Evolutionary conservation across 1,140 invertebrate species (phyloP), one percentile per base, ranked within the genome.

Genomic region (Arion vulgaris): DNA sequence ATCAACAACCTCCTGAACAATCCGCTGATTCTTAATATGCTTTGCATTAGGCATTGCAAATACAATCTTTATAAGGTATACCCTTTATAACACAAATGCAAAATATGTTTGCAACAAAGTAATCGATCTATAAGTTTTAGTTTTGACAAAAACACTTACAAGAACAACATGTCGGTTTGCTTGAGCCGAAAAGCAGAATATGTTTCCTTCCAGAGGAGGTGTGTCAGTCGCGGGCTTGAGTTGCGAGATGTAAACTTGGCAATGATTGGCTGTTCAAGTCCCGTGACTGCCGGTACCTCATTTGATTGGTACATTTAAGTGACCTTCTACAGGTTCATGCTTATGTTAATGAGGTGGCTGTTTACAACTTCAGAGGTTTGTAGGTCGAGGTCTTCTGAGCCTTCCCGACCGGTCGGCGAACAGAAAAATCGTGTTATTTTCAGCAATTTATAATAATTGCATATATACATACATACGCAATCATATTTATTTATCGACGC

Each of bases 1-100:
- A 83, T 90, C 88, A 51, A 85, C 85, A 80, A 88, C 88, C 49
- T 88, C 90, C 23, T 86, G 86, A 23, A 82, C 84, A 62, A 84
- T 72, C 32, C 86, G 86, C 81, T 87, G 87, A 57, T 80, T 85
- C 49, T 86, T 86, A 41, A 85, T 84, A 79, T 90, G 86, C 77
- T 88, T 90, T 71, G 85, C 85, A 80, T 90, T 87, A n/a, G 90
- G 90, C 90, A 91, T 91, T 23, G 19, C 83, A 69, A 71, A 39
- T 45, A 26, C 13, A 38, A 1, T 39, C 28, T 66, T 17, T 11
- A 2, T 15, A 11, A 41, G n/a, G n/a, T n/a, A n/a, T n/a, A n/a
- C n/a, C n/a, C n/a, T n/a, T n/a, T n/a, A n/a, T n/a, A n/a, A n/a
- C n/a, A 39, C 9, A 5, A 49, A 49, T 17, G 28, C 45, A 13